A percentile compares a stretch with the other conserved stretches of the same genome.
Evolutionary conservation across 2,113 vertebrate species (phyloP).

Genomic region (Dicrurus megarhynchus): DNA sequence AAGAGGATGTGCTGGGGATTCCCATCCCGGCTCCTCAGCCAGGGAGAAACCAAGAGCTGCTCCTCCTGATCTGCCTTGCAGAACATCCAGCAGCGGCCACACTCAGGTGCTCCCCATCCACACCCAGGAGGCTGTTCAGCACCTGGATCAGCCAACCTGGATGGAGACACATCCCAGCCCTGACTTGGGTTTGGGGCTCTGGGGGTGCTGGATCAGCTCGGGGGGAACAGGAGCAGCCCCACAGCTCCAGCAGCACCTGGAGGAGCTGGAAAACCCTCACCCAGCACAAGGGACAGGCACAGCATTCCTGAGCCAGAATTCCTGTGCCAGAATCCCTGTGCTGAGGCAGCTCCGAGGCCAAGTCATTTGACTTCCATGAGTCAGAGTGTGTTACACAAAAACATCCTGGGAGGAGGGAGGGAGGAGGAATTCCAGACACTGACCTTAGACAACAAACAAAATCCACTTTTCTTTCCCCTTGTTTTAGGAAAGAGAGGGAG

Average conservation of each 20-base stretch:
- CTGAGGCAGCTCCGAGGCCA: not conserved
- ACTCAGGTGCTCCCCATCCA: fast-evolving
- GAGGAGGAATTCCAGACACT: conserved; percentile 16
- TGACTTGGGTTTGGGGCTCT: not conserved
- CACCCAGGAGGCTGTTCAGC: fast-evolving
- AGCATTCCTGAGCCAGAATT: fast-evolving
- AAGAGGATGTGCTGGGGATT: not conserved
- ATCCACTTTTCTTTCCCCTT: not conserved
- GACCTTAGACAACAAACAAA: not conserved
- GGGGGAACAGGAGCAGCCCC: not conserved
- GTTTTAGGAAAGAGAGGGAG: not conserved
- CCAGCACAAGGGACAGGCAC: not conserved
- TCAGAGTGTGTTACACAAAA: not conserved
- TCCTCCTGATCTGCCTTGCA: not conserved
- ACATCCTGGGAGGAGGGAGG: conserved; percentile 16
- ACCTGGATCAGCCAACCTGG: not conserved
- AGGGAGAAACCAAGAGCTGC: not conserved
- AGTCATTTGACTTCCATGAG: conserved; percentile 49
- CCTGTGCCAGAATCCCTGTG: not conserved
- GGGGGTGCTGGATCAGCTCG: not conserved
- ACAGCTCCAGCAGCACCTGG: fast-evolving
- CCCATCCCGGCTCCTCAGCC: not conserved
- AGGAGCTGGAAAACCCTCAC: not conserved
- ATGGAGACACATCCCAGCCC: not conserved
- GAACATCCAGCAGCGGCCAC: not conserved